Evolutionary conservation across 2,888 invertebrate genomes (phyloP), one percentile per base, ranked within the genome.

Genomic region (Hipparchia semele): DNA sequence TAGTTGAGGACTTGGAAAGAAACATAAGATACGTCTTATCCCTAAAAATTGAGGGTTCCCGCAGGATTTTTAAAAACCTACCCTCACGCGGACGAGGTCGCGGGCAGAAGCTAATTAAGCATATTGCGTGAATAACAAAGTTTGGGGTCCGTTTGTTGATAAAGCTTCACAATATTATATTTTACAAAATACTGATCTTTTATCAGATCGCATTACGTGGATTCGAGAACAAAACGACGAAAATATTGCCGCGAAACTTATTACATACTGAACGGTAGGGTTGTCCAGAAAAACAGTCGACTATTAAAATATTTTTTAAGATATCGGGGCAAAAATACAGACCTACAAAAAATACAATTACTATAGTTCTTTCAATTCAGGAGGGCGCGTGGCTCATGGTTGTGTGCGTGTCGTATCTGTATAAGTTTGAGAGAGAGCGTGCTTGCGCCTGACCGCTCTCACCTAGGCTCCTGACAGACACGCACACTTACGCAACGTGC

Each of bases 231-330:
- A 62, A 46, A 46, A 62, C 46, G 13, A 13, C 12, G 61, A 62
- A 62, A 62, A 62, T 62, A 62, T 8, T 62, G 61, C 61, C 13
- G 46, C 61, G 46, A 62, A 62, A 45, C n/a, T 60, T 60, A 60
- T 39, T 39, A 46, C 56, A 6, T 49, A 7, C 0, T 62, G 45
- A 13, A 8, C 45, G 45, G 45, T 62, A 62, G 61, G 61, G 61
- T 46, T 62, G 61, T 13, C 61, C 0, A 33, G 4, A 46, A 9
- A 7, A 46, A 3, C 6, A 12, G 6, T 60, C 6, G 6, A 12
- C 1, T 60, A 60, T 12, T 45, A 46, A 46, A 45, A 46, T 49
- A 49, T 62, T 46, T 46, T 45, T 2, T 7, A 23, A 58, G 8
- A 58, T 23, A 8, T 2, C 23, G 3, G 9, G 3, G 9, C 10